Conservation (phyloP, 1,140 invertebrate species). For the Steinernema khuongi region DNA sequence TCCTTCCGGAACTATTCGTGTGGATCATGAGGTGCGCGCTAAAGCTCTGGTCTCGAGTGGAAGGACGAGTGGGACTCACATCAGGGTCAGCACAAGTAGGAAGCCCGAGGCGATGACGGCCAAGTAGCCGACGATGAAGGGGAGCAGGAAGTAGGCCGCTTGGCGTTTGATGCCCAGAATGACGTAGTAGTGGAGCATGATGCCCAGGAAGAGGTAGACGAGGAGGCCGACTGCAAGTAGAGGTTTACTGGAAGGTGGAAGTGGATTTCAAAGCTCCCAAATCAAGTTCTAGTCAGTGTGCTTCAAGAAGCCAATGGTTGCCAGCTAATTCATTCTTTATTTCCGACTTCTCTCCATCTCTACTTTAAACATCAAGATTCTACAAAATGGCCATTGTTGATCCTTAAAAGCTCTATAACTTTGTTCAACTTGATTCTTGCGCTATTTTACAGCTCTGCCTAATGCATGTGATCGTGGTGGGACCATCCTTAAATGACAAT, state of each 20-base stretch:
- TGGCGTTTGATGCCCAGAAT: slow-evolving; percentile 48
- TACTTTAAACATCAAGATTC: slow-evolving; percentile 27
- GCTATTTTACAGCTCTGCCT: too few species aligned
- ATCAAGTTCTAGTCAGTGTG: not conserved
- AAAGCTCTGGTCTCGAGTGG: not conserved
- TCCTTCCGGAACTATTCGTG: not conserved
- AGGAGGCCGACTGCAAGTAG: slow-evolving; percentile 46
- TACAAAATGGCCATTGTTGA: too few species aligned
- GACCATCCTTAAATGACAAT: too few species aligned
- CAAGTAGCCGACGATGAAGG: slow-evolving; percentile 53
- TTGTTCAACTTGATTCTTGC: too few species aligned
- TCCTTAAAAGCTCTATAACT: too few species aligned
- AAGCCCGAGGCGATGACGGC: slow-evolving; percentile 41
- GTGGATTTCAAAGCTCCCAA: too few species aligned
- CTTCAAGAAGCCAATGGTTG: not conserved
- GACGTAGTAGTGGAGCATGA: slow-evolving; percentile 47
- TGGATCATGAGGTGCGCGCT: not conserved
- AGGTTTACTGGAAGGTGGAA: too few species aligned
- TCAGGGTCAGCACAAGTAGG: not conserved
- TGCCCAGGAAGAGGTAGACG: slow-evolving; percentile 46
- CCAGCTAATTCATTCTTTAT: not conserved
- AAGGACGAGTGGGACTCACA: not conserved
- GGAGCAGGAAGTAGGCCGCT: slow-evolving; percentile 42
- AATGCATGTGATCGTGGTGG: too few species aligned
- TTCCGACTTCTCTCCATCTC: not conserved